A percentile compares a stretch with the other conserved stretches of the same genome.
These are phyloP conservation scores for Zaprionus vittiger DNA, from an alignment of 1,140 invertebrate species.

Conservation along the genomic window DNA sequence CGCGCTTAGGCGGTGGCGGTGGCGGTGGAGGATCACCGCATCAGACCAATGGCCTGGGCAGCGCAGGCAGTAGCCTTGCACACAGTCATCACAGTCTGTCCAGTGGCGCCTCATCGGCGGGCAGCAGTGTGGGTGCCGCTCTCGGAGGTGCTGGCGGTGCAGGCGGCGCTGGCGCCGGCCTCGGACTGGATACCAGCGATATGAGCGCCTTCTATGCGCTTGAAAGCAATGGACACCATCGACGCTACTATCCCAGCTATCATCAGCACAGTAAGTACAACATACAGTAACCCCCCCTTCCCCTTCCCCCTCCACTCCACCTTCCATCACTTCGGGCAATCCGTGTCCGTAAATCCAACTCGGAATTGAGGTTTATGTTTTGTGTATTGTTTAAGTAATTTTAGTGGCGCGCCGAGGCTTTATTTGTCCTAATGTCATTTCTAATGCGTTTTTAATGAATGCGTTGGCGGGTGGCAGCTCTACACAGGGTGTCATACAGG, in stretches of 20 bases:
- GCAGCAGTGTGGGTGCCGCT: conserved; percentile 68
- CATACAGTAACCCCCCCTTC: not conserved
- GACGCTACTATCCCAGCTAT: conserved; percentile 83
- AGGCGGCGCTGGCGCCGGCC: conserved; percentile 55
- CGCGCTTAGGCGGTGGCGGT: conserved; percentile 76
- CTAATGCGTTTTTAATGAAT: conserved; percentile 84
- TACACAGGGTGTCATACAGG: conserved; percentile 13
- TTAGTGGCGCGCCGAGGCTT: conserved; percentile 42
- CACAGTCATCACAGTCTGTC: conserved; percentile 80
- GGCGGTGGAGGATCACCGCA: conserved; percentile 78
- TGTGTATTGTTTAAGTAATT: conserved; percentile 69
- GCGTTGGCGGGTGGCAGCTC: conserved; percentile 27
- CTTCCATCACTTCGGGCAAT: not conserved
- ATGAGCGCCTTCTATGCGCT: conserved; percentile 84
- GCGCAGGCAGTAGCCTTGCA: conserved; percentile 71
- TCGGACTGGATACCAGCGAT: conserved; percentile 79
- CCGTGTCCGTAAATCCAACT: conserved; percentile 6
- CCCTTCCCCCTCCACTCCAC: not conserved
- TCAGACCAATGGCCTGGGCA: conserved; percentile 70
- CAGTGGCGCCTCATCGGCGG: conserved; percentile 72
- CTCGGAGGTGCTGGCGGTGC: conserved; percentile 58
- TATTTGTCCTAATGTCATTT: conserved; percentile 81
- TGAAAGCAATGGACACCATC: conserved; percentile 82
- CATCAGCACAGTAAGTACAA: conserved; percentile 83
- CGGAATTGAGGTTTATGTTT: conserved; percentile 54